Evolutionary conservation across 2,888 invertebrate species (phyloP).

Genomic region (Nephrotoma guestfalica): DNA sequence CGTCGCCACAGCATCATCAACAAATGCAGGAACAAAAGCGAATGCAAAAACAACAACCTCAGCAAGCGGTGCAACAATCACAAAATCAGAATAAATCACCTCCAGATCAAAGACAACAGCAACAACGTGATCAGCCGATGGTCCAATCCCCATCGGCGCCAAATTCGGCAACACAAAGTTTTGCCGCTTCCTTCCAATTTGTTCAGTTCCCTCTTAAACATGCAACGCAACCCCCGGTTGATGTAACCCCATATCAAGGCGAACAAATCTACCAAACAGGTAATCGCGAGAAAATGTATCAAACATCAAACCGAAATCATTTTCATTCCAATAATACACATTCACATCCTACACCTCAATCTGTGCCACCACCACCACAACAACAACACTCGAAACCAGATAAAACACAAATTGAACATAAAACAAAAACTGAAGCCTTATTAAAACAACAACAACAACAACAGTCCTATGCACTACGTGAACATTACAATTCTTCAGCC

Average conservation of each 20-base stretch:
- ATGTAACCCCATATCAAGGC: conserved; percentile 18
- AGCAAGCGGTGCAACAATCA: conserved; percentile 5
- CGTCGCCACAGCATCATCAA: conserved; percentile 18
- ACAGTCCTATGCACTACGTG: conserved; percentile 46
- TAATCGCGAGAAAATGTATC: conserved; percentile 40
- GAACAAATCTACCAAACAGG: conserved; percentile 31
- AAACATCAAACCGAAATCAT: conserved; percentile 40
- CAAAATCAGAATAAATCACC: neutral
- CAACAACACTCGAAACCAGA: conserved; percentile 43
- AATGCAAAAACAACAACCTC: conserved; percentile 21
- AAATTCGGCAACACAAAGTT: conserved; percentile 1
- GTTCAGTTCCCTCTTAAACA: conserved; percentile 7
- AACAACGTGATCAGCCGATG: conserved; percentile 8
- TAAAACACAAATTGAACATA: conserved; percentile 48
- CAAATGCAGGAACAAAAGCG: conserved; percentile 41
- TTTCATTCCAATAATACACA: conserved; percentile 27
- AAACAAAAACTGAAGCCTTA: conserved; percentile 46
- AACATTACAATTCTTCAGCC: conserved; percentile 44
- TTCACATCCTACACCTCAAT: conserved; percentile 22
- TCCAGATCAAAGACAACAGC: conserved; percentile 8
- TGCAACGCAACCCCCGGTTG: conserved; percentile 2
- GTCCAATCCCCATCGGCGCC: neutral
- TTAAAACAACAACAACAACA: conserved; percentile 50
- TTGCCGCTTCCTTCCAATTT: conserved; percentile 9
- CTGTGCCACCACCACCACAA: conserved; percentile 32